Percentiles rank a stretch among this genome's conserved stretches.
These are phyloP conservation scores for Trichechus manatus DNA, from an alignment of 2,113 vertebrate species.

Conservation along the genomic window DNA sequence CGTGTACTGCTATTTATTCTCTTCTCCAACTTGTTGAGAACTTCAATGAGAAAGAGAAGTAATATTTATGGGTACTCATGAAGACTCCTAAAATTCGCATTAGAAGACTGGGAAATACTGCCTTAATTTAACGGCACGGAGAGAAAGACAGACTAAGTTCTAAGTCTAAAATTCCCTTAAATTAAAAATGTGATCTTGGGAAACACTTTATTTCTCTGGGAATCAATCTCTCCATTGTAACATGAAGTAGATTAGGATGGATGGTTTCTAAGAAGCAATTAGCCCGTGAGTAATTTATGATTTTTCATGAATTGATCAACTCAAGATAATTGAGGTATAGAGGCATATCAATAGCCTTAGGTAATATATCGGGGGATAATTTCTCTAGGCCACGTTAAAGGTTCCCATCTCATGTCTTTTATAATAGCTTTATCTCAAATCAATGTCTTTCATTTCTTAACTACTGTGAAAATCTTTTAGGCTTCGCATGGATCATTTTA, in stretches of 20 bases:
- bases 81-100: neutral
- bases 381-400: constrained; percentile 37
- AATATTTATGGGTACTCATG: neutral
- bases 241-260: neutral
- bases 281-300: neutral
- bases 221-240: constrained; percentile 43
- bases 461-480: neutral
- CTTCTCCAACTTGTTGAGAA: neutral
- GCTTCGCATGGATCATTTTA: neutral
- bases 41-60: neutral
- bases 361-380: neutral
- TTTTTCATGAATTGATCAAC: neutral
- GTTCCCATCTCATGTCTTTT: neutral
- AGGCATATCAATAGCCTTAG: neutral
- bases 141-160: neutral
- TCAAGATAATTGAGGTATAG: neutral
- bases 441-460: neutral
- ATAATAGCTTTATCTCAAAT: neutral
- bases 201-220: constrained; percentile 14
- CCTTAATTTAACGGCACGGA: neutral
- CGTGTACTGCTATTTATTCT: neutral
- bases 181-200: neutral
- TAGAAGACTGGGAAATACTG: neutral
- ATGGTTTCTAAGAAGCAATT: constrained; percentile 37
- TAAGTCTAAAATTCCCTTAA: neutral